phyloP scores from a whole-genome alignment of 2,797 vertebrate genomes.

The Platalea minor region DNA sequence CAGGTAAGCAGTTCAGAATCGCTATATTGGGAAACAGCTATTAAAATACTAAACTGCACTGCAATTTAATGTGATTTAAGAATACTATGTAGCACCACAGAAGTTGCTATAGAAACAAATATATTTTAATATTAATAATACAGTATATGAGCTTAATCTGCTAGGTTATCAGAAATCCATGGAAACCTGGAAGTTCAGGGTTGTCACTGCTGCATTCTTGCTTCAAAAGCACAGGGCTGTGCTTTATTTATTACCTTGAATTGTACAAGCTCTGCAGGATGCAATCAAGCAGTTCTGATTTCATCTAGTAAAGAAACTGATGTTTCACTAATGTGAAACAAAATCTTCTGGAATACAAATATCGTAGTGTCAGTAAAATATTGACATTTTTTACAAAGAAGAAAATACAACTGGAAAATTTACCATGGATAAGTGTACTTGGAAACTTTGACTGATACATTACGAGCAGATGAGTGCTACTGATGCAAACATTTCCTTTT shows the following conservation, averaged over 20 bases:
- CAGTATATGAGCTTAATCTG: neutral
- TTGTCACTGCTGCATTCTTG: neutral
- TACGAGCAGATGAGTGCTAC: neutral
- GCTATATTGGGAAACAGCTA: neutral
- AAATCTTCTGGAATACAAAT: neutral
- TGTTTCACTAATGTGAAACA: neutral
- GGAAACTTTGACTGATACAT: neutral
- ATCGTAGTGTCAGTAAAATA: neutral
- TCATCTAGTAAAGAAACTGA: neutral
- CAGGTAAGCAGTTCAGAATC: neutral
- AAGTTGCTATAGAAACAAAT: constrained; percentile 48
- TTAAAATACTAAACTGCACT: neutral
- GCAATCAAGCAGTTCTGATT: neutral
- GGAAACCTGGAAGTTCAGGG: neutral
- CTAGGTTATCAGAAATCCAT: neutral
- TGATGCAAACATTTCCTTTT: neutral
- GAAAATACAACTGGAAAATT: neutral
- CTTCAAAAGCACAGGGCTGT: neutral
- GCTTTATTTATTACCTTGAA: neutral
- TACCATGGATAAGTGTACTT: neutral
- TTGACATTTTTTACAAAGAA: neutral
- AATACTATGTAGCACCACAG: neutral
- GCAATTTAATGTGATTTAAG: neutral
- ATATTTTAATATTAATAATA: neutral
- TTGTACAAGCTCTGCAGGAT: neutral